A percentile compares a stretch with the other conserved stretches of the same genome.
phyloP scores from a whole-genome alignment of 2,797 vertebrate species.

The Schizothorax lantsangensis region DNA sequence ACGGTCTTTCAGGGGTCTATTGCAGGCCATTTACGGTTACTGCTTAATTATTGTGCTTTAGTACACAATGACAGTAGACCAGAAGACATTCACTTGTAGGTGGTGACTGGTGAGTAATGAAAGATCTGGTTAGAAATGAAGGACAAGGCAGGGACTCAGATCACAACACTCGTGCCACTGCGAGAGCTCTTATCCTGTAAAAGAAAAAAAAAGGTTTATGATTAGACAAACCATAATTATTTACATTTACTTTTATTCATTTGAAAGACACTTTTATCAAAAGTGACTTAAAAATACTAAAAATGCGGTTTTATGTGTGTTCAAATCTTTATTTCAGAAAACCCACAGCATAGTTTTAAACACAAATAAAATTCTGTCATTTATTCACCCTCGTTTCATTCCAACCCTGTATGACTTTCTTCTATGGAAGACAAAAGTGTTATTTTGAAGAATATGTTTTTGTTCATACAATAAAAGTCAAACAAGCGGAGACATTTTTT shows the following conservation, averaged over 20 bases:
- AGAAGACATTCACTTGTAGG: not conserved
- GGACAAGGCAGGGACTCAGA: slow-evolving; percentile 73
- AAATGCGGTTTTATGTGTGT: not conserved
- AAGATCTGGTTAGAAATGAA: slow-evolving; percentile 54
- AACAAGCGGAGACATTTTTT: not conserved
- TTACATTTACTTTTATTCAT: not conserved
- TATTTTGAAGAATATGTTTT: not conserved
- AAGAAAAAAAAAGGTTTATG: slow-evolving; percentile 54
- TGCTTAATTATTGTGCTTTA: not conserved
- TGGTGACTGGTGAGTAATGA: slow-evolving; percentile 1
- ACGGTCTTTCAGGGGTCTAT: not conserved
- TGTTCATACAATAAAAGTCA: not conserved
- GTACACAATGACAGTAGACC: not conserved
- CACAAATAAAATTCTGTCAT: not conserved
- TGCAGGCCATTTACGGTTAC: not conserved
- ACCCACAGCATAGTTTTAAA: not conserved
- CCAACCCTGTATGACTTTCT: not conserved
- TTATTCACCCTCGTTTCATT: not conserved
- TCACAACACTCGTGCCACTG: slow-evolving; percentile 90
- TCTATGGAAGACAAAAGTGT: not conserved
- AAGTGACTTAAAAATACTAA: not conserved
- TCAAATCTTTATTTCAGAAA: not conserved
- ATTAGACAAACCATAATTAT: slow-evolving; percentile 13
- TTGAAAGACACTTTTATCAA: not conserved
- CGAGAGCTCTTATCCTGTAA: slow-evolving; percentile 89